Conservation (phyloP, 2,888 invertebrate genomes). For the Ormia ochracea region DNA sequence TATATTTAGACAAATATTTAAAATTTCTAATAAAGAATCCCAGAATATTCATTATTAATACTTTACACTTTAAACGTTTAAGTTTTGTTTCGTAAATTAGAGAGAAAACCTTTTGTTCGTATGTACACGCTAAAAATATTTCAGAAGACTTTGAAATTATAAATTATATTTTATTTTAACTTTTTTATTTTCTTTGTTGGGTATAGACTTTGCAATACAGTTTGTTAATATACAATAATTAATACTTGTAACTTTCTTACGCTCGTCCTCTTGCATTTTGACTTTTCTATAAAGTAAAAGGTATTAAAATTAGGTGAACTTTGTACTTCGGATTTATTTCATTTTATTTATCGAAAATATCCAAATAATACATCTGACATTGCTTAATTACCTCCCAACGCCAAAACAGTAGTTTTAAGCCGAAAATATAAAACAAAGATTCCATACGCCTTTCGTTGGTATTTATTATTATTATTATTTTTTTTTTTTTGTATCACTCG, state of each 20-base stretch:
- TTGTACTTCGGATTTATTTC: no score
- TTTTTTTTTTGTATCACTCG: no score
- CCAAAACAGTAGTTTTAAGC: no score
- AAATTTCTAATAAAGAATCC: background rate
- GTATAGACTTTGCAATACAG: constrained; percentile 5
- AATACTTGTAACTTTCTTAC: constrained; percentile 1
- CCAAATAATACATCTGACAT: no score
- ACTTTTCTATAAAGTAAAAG: no score
- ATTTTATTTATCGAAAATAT: no score
- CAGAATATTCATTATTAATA: background rate
- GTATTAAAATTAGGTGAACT: no score
- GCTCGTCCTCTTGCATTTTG: no score
- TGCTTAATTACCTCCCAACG: no score
- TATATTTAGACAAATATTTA: background rate
- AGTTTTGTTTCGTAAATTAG: background rate
- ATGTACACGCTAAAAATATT: background rate
- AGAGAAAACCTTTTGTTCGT: background rate
- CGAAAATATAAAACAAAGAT: no score
- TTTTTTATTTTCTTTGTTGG: background rate
- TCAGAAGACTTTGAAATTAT: background rate
- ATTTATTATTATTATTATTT: no score
- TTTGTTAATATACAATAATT: constrained; percentile 11
- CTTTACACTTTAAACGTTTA: background rate
- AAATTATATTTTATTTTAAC: background rate
- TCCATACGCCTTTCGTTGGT: no score